Conservation (phyloP, 2,113 vertebrate genomes). For the Pseudorasbora parva region DNA sequence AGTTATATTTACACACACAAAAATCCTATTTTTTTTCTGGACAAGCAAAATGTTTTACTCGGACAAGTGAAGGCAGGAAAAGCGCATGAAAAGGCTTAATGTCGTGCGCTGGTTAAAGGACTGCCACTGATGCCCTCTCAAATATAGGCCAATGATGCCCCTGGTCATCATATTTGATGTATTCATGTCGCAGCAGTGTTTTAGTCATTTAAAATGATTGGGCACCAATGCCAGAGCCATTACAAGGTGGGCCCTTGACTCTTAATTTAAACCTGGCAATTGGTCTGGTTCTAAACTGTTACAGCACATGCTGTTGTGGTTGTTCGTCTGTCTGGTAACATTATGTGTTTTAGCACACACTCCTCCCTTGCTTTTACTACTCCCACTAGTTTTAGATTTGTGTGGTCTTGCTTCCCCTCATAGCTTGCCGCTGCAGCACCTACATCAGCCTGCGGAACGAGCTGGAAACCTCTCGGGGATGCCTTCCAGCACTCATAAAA, state of each 20-base stretch:
- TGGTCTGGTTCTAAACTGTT: slow-evolving; percentile 17
- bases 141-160: background rate
- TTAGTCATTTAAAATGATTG: background rate
- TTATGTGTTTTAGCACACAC: slow-evolving; percentile 39
- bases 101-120: background rate
- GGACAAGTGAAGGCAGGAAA: too few relatives aligned
- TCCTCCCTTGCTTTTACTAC: slow-evolving; percentile 31
- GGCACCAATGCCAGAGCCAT: background rate
- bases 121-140: background rate
- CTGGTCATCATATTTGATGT: background rate
- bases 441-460: slow-evolving; percentile 19
- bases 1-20: too few relatives aligned
- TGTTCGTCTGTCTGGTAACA: slow-evolving; percentile 34
- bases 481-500: slow-evolving; percentile 39
- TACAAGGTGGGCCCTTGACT: background rate
- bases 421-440: slow-evolving; percentile 33
- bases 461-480: slow-evolving; percentile 39
- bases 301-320: slow-evolving; percentile 20
- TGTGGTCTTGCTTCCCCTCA: slow-evolving; percentile 41
- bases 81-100: too few relatives aligned
- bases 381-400: slow-evolving; percentile 37
- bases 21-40: too few relatives aligned
- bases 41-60: too few relatives aligned
- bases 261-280: slow-evolving; percentile 18
- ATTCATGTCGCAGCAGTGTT: background rate